Conservation (phyloP, 2,888 invertebrate genomes). For the Stenichneumon culpator region DNA sequence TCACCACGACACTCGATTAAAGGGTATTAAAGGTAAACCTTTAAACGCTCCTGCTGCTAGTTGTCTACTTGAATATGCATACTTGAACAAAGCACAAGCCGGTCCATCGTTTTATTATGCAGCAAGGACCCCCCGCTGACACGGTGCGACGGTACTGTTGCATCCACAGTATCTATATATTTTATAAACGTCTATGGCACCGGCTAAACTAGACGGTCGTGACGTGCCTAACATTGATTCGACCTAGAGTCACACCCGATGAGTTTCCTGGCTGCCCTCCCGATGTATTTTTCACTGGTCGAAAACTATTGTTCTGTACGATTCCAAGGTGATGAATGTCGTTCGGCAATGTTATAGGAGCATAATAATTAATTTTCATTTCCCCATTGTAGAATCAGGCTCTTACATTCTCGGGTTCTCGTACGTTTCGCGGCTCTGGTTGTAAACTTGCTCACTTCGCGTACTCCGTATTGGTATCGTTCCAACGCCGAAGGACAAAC, state of each 20-base stretch:
- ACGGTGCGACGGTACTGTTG: slow-evolving; percentile 35
- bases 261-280: slow-evolving; percentile 26
- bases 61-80: slow-evolving; percentile 62
- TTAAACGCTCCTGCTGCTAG: slow-evolving; percentile 55
- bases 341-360: not conserved
- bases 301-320: not conserved
- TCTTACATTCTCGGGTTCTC: not conserved
- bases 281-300: slow-evolving; percentile 8
- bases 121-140: slow-evolving; percentile 46
- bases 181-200: slow-evolving; percentile 42
- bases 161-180: slow-evolving; percentile 34
- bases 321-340: not conserved
- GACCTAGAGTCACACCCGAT: slow-evolving; percentile 49
- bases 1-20: slow-evolving; percentile 58
- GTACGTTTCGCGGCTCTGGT: not conserved
- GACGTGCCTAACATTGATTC: slow-evolving; percentile 60
- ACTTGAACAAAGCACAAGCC: slow-evolving; percentile 60
- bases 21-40: slow-evolving; percentile 59
- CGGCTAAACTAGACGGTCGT: slow-evolving; percentile 57
- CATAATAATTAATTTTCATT: not conserved
- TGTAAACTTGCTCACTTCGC: not conserved
- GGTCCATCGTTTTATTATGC: slow-evolving; percentile 57
- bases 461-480: slow-evolving; percentile 46
- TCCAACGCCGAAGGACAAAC: slow-evolving; percentile 56
- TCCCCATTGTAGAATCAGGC: not conserved